These are phyloP conservation scores for Anabacerthia variegaticeps DNA, from an alignment of 2,797 vertebrate genomes.

Conservation along the genomic window DNA sequence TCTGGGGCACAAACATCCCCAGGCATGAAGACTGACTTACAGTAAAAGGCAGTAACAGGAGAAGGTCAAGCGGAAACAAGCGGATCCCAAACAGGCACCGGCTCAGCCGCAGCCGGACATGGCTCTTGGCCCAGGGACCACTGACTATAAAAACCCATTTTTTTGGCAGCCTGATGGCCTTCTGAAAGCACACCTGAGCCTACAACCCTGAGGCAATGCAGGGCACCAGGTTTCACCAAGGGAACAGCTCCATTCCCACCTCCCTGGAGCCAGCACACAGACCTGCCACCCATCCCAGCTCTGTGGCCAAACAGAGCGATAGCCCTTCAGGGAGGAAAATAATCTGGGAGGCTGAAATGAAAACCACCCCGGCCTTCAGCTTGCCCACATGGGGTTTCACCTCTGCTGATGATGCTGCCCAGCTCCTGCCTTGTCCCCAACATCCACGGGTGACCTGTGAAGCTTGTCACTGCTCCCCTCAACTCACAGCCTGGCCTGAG, in stretches of 20 bases:
- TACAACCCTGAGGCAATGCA: not conserved
- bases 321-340: not conserved
- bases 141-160: not conserved
- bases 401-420: not conserved
- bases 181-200: rapidly evolving
- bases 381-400: not conserved
- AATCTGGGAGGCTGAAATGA: not conserved
- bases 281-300: not conserved
- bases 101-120: not conserved
- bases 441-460: rapidly evolving
- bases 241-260: not conserved
- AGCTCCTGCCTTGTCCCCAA: not conserved
- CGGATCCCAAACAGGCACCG: not conserved
- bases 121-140: rapidly evolving
- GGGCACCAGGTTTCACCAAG: rapidly evolving
- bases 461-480: not conserved
- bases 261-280: not conserved
- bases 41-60: not conserved
- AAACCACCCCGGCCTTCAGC: not conserved
- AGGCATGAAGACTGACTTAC: not conserved
- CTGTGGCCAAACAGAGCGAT: not conserved
- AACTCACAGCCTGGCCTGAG: not conserved
- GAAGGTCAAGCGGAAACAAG: conserved; percentile 19
- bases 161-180: not conserved
- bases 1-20: not conserved